phyloP scores from a whole-genome alignment of 1,140 invertebrate genomes.

The Cyphomyrmex costatus region DNA sequence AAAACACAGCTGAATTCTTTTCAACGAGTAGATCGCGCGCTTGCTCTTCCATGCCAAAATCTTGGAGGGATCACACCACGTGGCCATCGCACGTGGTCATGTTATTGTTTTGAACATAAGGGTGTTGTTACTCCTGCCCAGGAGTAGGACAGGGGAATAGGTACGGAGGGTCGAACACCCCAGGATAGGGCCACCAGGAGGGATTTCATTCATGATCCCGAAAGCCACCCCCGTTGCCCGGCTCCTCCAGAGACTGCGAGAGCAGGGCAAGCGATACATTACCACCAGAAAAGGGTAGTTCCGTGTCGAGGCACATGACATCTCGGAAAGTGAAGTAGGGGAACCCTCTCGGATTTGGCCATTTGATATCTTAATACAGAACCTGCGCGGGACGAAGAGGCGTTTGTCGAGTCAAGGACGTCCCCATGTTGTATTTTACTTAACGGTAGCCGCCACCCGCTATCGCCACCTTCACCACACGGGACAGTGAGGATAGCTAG shows the following conservation, averaged over 20 bases:
- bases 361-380: slow-evolving; percentile 86
- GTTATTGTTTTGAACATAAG: slow-evolving; percentile 84
- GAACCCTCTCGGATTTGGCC: slow-evolving; percentile 80
- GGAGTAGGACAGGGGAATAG: slow-evolving; percentile 70
- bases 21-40: neutral
- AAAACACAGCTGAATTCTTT: neutral
- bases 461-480: slow-evolving; percentile 51
- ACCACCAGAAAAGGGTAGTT: slow-evolving; percentile 82
- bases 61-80: slow-evolving; percentile 41
- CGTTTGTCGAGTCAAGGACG: slow-evolving; percentile 69
- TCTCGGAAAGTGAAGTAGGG: slow-evolving; percentile 73
- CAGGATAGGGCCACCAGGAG: slow-evolving; percentile 82
- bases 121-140: slow-evolving; percentile 75
- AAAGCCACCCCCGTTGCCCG: slow-evolving; percentile 77
- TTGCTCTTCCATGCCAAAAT: slow-evolving; percentile 7
- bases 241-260: slow-evolving; percentile 75
- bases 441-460: slow-evolving; percentile 54
- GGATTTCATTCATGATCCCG: slow-evolving; percentile 86
- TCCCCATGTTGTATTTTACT: slow-evolving; percentile 73
- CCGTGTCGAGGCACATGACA: slow-evolving; percentile 74
- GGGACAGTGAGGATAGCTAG: slow-evolving; percentile 65
- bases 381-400: slow-evolving; percentile 24
- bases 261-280: slow-evolving; percentile 80
- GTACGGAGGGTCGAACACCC: slow-evolving; percentile 84
- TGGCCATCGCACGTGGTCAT: slow-evolving; percentile 80